These are phyloP conservation scores for Acanthacorydalis orientalis DNA, from an alignment of 2,888 invertebrate species.

Conservation along the genomic window DNA sequence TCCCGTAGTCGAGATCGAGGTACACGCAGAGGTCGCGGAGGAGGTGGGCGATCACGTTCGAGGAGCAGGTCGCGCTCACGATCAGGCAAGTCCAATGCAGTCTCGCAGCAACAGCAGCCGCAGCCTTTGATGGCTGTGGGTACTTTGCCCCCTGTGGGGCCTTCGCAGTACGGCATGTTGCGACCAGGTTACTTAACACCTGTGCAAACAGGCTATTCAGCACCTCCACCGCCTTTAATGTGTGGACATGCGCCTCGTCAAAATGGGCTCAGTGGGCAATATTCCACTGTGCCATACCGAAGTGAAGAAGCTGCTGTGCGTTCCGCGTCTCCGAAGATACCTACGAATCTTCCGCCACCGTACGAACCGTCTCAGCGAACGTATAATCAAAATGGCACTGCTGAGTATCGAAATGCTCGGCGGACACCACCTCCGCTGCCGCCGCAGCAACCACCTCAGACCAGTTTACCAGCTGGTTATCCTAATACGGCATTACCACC, in stretches of 20 bases:
- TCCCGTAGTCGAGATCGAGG: slow-evolving; percentile 21
- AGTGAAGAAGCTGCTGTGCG: slow-evolving; percentile 5
- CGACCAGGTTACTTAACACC: slow-evolving; percentile 19
- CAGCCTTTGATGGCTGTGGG: slow-evolving; percentile 10
- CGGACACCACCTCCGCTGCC: slow-evolving; percentile 10
- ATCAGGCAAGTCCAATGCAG: slow-evolving; percentile 12
- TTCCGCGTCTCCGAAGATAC: background rate
- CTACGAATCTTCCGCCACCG: background rate
- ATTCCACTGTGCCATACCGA: slow-evolving; percentile 11
- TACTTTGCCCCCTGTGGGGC: slow-evolving; percentile 3
- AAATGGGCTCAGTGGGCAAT: slow-evolving; percentile 19
- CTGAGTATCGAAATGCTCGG: slow-evolving; percentile 1
- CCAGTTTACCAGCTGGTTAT: background rate
- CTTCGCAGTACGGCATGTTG: slow-evolving; percentile 6
- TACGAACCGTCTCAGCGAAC: slow-evolving; percentile 3
- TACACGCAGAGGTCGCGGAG: slow-evolving; percentile 12
- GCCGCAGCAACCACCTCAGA: background rate
- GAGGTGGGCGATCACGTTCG: slow-evolving; percentile 13
- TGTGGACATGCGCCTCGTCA: slow-evolving; percentile 21
- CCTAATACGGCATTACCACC: slow-evolving; percentile 1
- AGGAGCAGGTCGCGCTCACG: slow-evolving; percentile 17
- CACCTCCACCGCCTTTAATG: slow-evolving; percentile 18
- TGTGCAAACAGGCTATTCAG: slow-evolving; percentile 34
- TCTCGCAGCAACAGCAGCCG: slow-evolving; percentile 6
- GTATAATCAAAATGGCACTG: background rate